phyloP scores from a whole-genome alignment of 2,113 vertebrate genomes.

The Larimichthys crocea region DNA sequence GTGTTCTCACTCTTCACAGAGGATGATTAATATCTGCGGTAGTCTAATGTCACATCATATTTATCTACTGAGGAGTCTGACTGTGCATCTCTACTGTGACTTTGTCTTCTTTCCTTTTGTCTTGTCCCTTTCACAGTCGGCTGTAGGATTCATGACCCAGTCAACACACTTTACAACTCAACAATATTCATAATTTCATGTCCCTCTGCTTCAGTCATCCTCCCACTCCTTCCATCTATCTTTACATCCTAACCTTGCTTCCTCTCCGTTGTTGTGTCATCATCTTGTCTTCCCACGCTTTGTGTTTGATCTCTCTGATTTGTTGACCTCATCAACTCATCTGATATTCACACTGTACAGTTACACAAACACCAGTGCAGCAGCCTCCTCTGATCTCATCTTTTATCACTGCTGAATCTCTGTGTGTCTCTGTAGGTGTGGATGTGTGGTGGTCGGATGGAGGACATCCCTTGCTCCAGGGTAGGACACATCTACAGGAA shows the following conservation, averaged over 20 bases:
- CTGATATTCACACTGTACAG: constrained; percentile 9
- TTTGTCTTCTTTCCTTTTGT: not conserved
- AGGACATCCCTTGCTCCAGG: constrained; percentile 91
- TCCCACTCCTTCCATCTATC: constrained; percentile 3
- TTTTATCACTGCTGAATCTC: constrained; percentile 9
- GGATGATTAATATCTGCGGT: constrained; percentile 8
- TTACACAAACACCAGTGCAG: not conserved
- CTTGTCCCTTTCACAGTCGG: not conserved
- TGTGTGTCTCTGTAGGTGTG: constrained; percentile 71
- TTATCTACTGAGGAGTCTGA: not conserved
- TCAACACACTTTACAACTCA: accelerated
- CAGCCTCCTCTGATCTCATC: not conserved
- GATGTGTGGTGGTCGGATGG: constrained; percentile 86
- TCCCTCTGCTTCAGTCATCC: not conserved
- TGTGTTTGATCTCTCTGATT: not conserved
- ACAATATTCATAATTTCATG: not conserved
- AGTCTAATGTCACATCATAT: not conserved
- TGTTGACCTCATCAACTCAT: constrained; percentile 3
- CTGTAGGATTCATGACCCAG: not conserved
- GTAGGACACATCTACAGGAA: constrained; percentile 99
- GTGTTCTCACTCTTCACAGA: not conserved
- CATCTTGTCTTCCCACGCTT: not conserved
- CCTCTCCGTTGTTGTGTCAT: not conserved
- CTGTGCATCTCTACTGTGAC: not conserved
- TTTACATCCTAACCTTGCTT: constrained; percentile 3